phyloP scores from a whole-genome alignment of 2,888 invertebrate species.

The Pseudanteris insignis region DNA sequence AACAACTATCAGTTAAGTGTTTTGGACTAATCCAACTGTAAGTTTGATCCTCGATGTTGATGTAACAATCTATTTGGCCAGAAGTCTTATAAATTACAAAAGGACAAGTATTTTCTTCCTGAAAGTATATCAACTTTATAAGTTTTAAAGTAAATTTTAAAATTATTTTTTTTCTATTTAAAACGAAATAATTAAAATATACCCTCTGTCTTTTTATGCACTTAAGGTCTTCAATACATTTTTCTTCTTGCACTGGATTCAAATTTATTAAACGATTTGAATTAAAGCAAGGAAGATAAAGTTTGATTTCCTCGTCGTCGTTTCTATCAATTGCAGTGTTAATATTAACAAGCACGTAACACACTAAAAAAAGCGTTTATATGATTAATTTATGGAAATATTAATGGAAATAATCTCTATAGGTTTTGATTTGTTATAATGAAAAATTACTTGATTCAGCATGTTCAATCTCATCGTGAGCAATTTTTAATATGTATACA shows the following conservation, averaged over 20 bases:
- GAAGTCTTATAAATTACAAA: slow-evolving; percentile 54
- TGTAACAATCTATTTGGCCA: slow-evolving; percentile 52
- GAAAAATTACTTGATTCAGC: slow-evolving; percentile 68
- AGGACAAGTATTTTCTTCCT: slow-evolving; percentile 51
- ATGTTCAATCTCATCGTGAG: slow-evolving; percentile 68
- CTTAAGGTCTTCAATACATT: slow-evolving; percentile 50
- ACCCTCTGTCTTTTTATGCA: slow-evolving; percentile 45
- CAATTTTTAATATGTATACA: slow-evolving; percentile 66
- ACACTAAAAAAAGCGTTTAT: slow-evolving; percentile 53
- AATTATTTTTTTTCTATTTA: background rate
- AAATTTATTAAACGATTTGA: slow-evolving; percentile 47
- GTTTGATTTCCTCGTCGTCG: slow-evolving; percentile 49
- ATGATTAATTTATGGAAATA: background rate
- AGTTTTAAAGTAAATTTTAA: background rate
- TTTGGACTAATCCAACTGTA: slow-evolving; percentile 59
- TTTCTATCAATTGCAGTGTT: slow-evolving; percentile 53
- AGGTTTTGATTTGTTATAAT: too few relatives aligned
- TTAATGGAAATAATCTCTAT: background rate
- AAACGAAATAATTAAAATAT: background rate
- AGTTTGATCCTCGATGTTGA: slow-evolving; percentile 53
- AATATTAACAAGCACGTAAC: slow-evolving; percentile 52
- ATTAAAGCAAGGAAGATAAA: slow-evolving; percentile 48
- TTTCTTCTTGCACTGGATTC: slow-evolving; percentile 46
- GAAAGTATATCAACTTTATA: too few relatives aligned
- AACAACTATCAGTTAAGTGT: slow-evolving; percentile 51